Evolutionary conservation across 2,797 vertebrate genomes (phyloP).

Genomic region (Brachymystax lenok): DNA sequence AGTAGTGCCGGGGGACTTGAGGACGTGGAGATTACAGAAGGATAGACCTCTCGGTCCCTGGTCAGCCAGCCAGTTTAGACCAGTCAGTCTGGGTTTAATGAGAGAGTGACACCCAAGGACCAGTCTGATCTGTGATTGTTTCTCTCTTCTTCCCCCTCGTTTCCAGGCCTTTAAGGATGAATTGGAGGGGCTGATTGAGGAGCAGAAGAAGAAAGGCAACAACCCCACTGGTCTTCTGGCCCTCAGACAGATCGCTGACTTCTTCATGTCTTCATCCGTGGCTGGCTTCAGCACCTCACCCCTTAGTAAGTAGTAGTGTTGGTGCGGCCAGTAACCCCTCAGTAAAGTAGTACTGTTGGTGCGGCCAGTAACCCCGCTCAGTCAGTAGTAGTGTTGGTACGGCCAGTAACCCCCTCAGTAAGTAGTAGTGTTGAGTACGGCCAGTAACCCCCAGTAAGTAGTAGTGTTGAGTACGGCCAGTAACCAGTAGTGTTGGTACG

Average conservation of each 20-base stretch:
- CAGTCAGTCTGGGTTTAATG: conserved; percentile 11
- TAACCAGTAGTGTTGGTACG: too few relatives aligned
- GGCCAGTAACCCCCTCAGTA: too few relatives aligned
- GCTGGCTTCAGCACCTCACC: conserved; percentile 88
- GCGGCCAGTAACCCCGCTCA: not conserved
- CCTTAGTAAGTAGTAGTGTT: conserved; percentile 83
- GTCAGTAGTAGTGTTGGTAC: too few relatives aligned
- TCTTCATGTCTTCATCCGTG: conserved; percentile 91
- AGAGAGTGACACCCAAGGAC: conserved; percentile 38
- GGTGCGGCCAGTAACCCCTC: conserved; percentile 5
- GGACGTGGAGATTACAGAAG: conserved; percentile 45
- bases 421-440: too few relatives aligned
- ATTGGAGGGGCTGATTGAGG: conserved; percentile 94
- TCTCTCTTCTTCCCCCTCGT: conserved; percentile 17
- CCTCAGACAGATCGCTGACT: conserved; percentile 95
- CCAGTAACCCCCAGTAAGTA: too few relatives aligned
- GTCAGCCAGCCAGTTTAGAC: conserved; percentile 32
- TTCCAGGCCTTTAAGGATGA: conserved; percentile 94
- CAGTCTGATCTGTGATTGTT: conserved; percentile 58
- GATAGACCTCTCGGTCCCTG: conserved; percentile 15
- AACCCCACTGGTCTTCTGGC: conserved; percentile 91
- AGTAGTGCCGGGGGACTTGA: conserved; percentile 13
- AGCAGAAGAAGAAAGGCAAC: conserved; percentile 95
- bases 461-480: too few relatives aligned
- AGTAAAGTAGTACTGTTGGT: too few relatives aligned